Evolutionary conservation across 2,113 vertebrate genomes (phyloP), one percentile per base, ranked within the genome.

Genomic region (Python bivittatus): DNA sequence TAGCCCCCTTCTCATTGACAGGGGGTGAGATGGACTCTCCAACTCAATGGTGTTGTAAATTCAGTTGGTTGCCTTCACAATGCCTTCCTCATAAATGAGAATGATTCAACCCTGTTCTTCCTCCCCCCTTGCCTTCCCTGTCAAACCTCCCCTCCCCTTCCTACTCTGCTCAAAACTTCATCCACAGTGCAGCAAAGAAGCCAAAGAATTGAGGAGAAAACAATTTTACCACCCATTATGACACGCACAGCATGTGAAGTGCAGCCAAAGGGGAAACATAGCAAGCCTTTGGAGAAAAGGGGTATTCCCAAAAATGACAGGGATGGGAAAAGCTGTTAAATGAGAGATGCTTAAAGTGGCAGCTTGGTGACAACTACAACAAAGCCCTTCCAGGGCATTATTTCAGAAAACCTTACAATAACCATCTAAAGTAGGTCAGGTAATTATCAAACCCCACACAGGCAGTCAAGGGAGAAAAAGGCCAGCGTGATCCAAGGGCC

Each of bases 1-100:
- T 84, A 92, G 44, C 87, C 87, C 91, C 91, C 61, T 89, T 95
- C 94, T 96, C 96, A 97, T 96, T 98, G 97, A 98, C 97, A 98
- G 95, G 96, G 95, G 96, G 95, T 97, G 98, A 98, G 98, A 98
- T 98, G 98, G 97, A 98, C 97, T 97, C 96, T 91, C 97, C 97
- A 97, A 97, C 97, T 98, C 96, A 96, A 97, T 96, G 97, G 97
- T 97, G 96, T 97, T 98, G 98, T 98, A 97, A 93, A 97, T 97
- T 96, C 98, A 97, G 98, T 98, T 97, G 97, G 98, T 97, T 88
- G 95, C 91, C 96, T 95, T 94, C 96, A 96, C 96, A 97, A 97
- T 97, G 96, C 97, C 93, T 58, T 96, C 95, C 97, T 97, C 96
- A 94, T 97, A 95, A 97, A 97, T 96, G 94, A 95, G 95, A 97